Evolutionary conservation across 2,888 invertebrate species (phyloP), one percentile per base, ranked within the genome.

Genomic region (Merodon equestris): DNA sequence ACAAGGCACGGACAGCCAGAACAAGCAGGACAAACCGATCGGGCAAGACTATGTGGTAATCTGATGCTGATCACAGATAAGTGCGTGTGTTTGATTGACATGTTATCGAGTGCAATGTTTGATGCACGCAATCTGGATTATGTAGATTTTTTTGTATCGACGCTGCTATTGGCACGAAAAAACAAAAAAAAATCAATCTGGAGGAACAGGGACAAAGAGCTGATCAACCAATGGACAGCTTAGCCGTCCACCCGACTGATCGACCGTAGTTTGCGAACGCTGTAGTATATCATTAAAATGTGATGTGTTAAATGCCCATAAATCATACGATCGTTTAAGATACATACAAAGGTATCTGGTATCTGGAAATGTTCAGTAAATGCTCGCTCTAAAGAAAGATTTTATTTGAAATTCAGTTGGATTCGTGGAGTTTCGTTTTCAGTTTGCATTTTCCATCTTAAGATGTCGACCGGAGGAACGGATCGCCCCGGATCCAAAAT

Each of bases 301-400:
- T 81, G 81, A 81, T 81, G 81, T 82, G 81, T 76, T 82, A 81
- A 81, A 76, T 77, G 81, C 63, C 74, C 73, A 82, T 82, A 82
- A 82, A 81, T 82, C 81, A 82, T 82, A 60, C 34, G 77, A 77
- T 74, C 77, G 64, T 81, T 82, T 81, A 48, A 54, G 19, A 42
- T 27, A 2, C 27, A 27, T 27, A 27, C 27, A 7, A 4, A 27
- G 27, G 27, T 27, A 27, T 9, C 15, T 15, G 14, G 64, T 51
- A 42, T 53, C 56, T 57, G 40, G 9, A n/a, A n/a, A n/a, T 48
- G 54, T 27, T 53, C 56, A 50, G 40, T 7, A n/a, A n/a, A n/a
- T 48, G 54, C 17, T 38, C 42, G 18, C 45, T 58, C 42, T 1
- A 51, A 64, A 45, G 56, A 61, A 14, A 4, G 58, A 53, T 58